Evolutionary conservation across 1,140 invertebrate genomes (phyloP).

Genomic region (Eumeta japonica): DNA sequence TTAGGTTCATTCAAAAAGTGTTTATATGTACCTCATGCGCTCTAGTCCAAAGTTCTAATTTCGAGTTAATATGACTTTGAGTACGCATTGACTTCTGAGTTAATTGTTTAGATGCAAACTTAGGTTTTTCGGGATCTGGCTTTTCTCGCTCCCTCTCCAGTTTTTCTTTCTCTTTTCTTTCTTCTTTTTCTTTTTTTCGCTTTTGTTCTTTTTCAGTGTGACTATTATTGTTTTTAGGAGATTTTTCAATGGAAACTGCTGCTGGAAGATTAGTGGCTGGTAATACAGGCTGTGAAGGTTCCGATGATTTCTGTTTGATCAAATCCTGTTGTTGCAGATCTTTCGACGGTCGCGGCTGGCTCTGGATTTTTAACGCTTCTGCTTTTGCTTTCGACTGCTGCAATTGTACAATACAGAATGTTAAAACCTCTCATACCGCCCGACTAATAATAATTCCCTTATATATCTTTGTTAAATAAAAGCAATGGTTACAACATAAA

Average conservation of each 20-base stretch:
- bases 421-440: not conserved
- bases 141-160: no score
- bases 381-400: conserved; percentile 48
- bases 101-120: no score
- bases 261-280: not conserved
- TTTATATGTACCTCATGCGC: no score
- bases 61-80: no score
- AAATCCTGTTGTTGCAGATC: conserved; percentile 13
- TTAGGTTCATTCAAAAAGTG: no score
- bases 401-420: conserved; percentile 1
- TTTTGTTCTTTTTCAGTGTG: conserved; percentile 12
- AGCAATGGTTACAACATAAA: no score
- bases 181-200: conserved; percentile 18
- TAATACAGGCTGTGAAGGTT: not conserved
- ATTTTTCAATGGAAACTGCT: conserved; percentile 4
- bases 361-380: conserved; percentile 45
- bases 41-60: no score
- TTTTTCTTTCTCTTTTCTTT: conserved; percentile 24
- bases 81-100: no score
- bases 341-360: conserved; percentile 24
- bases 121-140: no score
- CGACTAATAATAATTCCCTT: no score
- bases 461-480: no score
- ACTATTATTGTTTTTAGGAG: conserved; percentile 8
- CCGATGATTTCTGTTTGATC: not conserved